Conservation (phyloP, 2,797 vertebrate species). For the Sebastes aleutianus region DNA sequence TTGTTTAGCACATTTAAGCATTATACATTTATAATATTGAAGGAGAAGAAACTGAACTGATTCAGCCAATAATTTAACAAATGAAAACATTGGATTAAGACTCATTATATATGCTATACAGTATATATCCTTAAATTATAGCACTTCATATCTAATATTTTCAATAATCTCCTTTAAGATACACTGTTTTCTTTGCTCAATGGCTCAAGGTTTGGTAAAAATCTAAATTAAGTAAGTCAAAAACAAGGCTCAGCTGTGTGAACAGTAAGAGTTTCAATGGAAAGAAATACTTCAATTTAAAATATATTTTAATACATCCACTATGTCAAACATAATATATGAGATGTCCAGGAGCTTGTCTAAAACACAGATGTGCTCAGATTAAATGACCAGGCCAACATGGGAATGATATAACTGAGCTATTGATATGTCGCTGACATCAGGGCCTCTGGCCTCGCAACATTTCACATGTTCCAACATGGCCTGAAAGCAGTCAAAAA, state of each 20-base stretch:
- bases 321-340: not conserved
- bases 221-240: not conserved
- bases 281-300: not conserved
- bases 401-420: not conserved
- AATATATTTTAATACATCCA: not conserved
- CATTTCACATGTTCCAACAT: slow-evolving; percentile 12
- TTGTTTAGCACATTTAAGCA: not conserved
- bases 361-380: not conserved
- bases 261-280: not conserved
- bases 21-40: not conserved
- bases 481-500: slow-evolving; percentile 39
- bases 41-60: not conserved
- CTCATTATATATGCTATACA: not conserved
- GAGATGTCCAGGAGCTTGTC: not conserved
- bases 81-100: not conserved
- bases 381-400: not conserved
- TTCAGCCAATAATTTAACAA: not conserved
- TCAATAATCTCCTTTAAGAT: not conserved
- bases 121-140: not conserved
- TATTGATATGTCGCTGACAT: not conserved
- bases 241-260: not conserved
- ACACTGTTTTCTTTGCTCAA: not conserved
- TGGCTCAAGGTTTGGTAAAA: not conserved
- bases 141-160: not conserved
- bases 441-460: not conserved